Evolutionary conservation across 1,140 invertebrate species (phyloP).

Genomic region (Aethina tumida): DNA sequence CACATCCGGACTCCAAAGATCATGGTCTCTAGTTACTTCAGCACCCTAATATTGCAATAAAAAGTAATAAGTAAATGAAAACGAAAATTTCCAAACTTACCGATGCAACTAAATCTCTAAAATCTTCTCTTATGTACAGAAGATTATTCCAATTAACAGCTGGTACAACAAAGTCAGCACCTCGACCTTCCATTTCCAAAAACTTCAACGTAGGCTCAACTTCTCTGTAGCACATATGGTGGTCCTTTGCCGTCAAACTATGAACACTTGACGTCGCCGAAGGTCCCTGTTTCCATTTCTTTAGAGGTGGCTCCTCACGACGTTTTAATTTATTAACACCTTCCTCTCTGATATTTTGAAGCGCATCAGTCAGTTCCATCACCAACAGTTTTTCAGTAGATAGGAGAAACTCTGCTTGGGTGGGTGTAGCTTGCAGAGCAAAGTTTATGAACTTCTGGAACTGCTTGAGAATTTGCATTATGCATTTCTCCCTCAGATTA

Average conservation of each 20-base stretch:
- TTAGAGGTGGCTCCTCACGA: constrained; percentile 2
- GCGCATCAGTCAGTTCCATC: constrained; percentile 26
- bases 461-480: constrained; percentile 33
- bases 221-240: constrained; percentile 25
- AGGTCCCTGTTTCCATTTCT: constrained; percentile 2
- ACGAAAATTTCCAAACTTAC: too few relatives aligned
- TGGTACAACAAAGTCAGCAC: constrained; percentile 17
- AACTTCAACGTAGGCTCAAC: constrained; percentile 6
- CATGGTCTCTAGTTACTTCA: constrained; percentile 13
- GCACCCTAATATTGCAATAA: too few relatives aligned
- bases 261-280: background rate
- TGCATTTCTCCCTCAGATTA: constrained; percentile 24
- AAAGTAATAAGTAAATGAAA: too few relatives aligned
- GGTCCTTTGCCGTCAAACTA: constrained; percentile 13
- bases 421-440: constrained; percentile 33
- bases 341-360: constrained; percentile 5
- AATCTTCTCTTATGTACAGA: constrained; percentile 29
- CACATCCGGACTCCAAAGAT: constrained; percentile 27
- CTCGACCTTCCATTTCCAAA: constrained; percentile 7
- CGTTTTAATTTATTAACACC: constrained; percentile 1
- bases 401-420: constrained; percentile 38
- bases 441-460: constrained; percentile 42
- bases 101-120: constrained; percentile 21
- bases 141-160: constrained; percentile 27
- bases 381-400: constrained; percentile 33